Evolutionary conservation across 2,113 vertebrate species (phyloP), one percentile per base, ranked within the genome.

Genomic region (Passer domesticus): DNA sequence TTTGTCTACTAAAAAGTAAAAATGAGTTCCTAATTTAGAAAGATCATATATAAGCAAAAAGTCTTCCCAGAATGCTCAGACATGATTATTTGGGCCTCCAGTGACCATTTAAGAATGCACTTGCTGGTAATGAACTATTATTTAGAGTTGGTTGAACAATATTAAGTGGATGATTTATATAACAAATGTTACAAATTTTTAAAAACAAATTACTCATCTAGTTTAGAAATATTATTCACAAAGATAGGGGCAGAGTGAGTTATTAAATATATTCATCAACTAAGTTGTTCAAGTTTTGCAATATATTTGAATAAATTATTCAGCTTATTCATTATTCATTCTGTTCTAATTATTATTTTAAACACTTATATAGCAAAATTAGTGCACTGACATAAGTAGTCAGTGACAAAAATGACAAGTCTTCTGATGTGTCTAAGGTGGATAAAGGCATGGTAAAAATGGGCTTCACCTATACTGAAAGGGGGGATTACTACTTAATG

Each of bases 211-310:
- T 69, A 68, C 27, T 85, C 37, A 37, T 85, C 60, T 83, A 83
- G 11, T 85, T 88, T 63, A 46, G 89, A 95, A 96, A 77, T 86
- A 86, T 52, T 87, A 84, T 84, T 91, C 79, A 87, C 28, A 15
- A 92, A 94, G 55, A 66, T 68, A 66, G 25, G 19, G 25, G 35
- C 50, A 84, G 68, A 76, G n/a, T 49, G 77, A 93, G 81, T 94
- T 96, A 96, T 97, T 96, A 94, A 96, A 92, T 95, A 77, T 79
- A 96, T 96, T 79, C 1, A 96, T 96, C 94, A 96, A 87, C 33
- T 59, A 87, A 82, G 28, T 95, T 93, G 56, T 39, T 95, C 53
- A 92, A 83, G 35, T 96, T 95, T 91, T 83, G 31, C 27, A 83
- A 90, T 94, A 58, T 55, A 85, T 94, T 52, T 90, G 49, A 92